Conservation (phyloP, 2,888 invertebrate genomes). For the Ormyrus thymus region DNA sequence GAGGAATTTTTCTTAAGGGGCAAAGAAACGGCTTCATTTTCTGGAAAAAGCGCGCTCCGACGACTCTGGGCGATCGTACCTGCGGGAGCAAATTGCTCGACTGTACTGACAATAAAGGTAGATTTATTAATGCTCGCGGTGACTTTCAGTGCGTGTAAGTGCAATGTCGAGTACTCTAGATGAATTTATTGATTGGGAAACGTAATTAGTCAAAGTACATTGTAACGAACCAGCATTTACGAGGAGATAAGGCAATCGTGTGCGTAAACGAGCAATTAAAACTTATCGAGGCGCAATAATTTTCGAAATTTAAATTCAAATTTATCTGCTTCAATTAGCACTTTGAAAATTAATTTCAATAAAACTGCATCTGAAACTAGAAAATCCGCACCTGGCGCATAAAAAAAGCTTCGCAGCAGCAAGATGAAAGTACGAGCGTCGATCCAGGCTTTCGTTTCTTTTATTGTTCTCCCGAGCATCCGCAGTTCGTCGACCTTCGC, state of each 20-base stretch:
- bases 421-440: not conserved
- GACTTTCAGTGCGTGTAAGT: not conserved
- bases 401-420: not conserved
- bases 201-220: no score
- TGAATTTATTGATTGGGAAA: no score
- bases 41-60: no score
- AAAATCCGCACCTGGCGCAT: no score
- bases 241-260: not conserved
- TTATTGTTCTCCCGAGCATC: not conserved
- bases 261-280: no score
- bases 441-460: not conserved
- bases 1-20: slow-evolving; percentile 28
- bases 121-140: not conserved
- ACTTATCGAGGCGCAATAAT: no score
- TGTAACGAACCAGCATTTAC: not conserved
- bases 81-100: not conserved
- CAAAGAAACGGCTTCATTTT: no score
- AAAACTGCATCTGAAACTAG: no score
- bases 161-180: not conserved
- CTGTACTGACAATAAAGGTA: no score
- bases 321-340: no score
- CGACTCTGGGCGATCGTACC: not conserved
- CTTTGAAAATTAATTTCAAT: no score
- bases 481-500: slow-evolving; percentile 42
- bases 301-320: no score